Percentiles rank a stretch among this genome's conserved stretches.
phyloP scores from a whole-genome alignment of 2,888 invertebrate species.

The Galeopsomyia nigrocyanea region DNA sequence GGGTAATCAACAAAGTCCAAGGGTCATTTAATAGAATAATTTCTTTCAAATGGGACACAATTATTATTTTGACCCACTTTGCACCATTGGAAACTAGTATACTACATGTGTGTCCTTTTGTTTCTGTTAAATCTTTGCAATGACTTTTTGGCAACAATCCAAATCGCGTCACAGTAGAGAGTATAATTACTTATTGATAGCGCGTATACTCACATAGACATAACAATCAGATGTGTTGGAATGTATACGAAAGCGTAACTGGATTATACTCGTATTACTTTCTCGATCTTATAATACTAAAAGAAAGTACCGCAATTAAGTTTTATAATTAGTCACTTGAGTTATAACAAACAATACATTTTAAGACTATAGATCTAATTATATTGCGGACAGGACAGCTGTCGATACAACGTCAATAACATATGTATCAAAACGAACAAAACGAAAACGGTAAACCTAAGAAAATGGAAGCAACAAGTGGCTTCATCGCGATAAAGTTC shows the following conservation, averaged over 20 bases:
- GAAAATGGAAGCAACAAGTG: constrained; percentile 27
- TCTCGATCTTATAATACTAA: not conserved
- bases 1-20: too few relatives aligned
- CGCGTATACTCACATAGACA: constrained; percentile 23
- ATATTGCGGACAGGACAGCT: not conserved
- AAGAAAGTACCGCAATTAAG: too few relatives aligned
- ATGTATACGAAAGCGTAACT: constrained; percentile 8
- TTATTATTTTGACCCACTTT: constrained; percentile 6
- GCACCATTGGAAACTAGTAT: constrained; percentile 15
- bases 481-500: not conserved
- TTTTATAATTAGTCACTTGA: too few relatives aligned
- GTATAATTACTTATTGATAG: not conserved
- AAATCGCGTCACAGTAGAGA: not conserved
- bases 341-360: too few relatives aligned
- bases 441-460: not conserved
- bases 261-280: not conserved
- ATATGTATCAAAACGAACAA: constrained; percentile 5
- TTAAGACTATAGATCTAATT: too few relatives aligned
- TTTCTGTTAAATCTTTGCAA: not conserved
- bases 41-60: too few relatives aligned
- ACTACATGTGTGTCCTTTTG: constrained; percentile 18
- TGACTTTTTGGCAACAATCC: constrained; percentile 14
- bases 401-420: not conserved
- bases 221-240: constrained; percentile 7
- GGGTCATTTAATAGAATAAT: too few relatives aligned